Evolutionary conservation across 1,140 invertebrate genomes (phyloP).

Genomic region (Drosophila santomea): DNA sequence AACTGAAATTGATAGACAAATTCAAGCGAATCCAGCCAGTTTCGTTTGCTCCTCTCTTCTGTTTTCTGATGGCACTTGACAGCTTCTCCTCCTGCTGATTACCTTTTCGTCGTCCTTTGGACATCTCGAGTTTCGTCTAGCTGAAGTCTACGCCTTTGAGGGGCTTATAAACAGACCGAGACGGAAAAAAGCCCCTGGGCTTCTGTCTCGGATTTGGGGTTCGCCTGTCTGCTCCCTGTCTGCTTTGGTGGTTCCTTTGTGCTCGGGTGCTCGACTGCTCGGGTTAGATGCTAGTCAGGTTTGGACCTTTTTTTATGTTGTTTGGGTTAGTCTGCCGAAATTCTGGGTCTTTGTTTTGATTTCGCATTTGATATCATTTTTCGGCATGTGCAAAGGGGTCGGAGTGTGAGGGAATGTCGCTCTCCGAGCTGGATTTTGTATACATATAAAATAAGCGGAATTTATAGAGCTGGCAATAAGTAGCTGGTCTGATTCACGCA

Average conservation of each 20-base stretch:
- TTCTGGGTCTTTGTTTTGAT: constrained; percentile 68
- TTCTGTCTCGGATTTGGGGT: constrained; percentile 12
- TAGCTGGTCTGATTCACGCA: background rate
- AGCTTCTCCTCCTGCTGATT: constrained; percentile 18
- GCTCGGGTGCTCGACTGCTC: constrained; percentile 47
- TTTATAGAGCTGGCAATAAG: constrained; percentile 1
- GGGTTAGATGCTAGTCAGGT: constrained; percentile 73
- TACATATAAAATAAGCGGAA: background rate
- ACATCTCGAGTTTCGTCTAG: constrained; percentile 45
- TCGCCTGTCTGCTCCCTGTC: constrained; percentile 62
- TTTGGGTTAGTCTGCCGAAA: constrained; percentile 42
- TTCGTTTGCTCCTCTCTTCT: background rate
- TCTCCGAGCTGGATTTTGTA: constrained; percentile 1
- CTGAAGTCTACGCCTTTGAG: constrained; percentile 27
- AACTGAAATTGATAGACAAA: constrained; percentile 61
- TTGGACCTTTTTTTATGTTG: constrained; percentile 40
- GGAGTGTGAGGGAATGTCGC: background rate
- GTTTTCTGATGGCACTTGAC: constrained; percentile 42
- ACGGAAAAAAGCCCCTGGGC: constrained; percentile 38
- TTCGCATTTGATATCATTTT: constrained; percentile 70
- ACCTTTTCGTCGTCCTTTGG: constrained; percentile 18
- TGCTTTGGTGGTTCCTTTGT: constrained; percentile 36
- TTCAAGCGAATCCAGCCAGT: constrained; percentile 12
- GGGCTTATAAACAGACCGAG: background rate
- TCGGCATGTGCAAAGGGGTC: constrained; percentile 36